Evolutionary conservation across 2,113 vertebrate species (phyloP).

Genomic region (Psilopsiagon aymara): DNA sequence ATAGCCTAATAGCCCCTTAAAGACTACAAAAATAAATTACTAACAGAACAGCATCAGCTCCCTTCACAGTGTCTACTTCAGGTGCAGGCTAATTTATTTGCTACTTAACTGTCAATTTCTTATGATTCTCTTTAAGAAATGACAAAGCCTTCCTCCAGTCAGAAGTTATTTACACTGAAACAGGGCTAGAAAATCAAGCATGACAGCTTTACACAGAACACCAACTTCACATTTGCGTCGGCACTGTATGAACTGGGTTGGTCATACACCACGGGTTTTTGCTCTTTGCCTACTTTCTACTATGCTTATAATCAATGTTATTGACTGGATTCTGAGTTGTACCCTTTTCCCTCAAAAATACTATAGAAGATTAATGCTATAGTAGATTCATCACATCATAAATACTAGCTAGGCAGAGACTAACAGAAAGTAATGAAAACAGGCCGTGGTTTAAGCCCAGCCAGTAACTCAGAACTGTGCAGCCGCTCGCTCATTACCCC

Average conservation of each 20-base stretch:
- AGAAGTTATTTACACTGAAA: not conserved
- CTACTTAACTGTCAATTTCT: not conserved
- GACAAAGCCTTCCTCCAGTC: not conserved
- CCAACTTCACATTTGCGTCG: not conserved
- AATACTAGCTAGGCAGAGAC: not conserved
- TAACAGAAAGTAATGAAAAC: not conserved
- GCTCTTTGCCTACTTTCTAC: not conserved
- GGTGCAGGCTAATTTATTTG: not conserved
- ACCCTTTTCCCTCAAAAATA: not conserved
- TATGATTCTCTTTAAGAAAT: not conserved
- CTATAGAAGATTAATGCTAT: not conserved
- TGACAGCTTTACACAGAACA: not conserved
- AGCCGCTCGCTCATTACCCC: too few relatives aligned
- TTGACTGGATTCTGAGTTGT: not conserved
- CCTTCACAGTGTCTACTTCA: not conserved
- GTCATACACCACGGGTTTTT: not conserved
- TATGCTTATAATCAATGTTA: not conserved
- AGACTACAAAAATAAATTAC: not conserved
- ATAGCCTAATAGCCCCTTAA: not conserved
- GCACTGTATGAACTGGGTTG: not conserved
- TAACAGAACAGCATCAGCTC: not conserved
- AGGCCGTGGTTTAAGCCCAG: not conserved
- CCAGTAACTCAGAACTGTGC: too few relatives aligned
- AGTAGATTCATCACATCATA: not conserved
- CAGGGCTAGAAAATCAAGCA: not conserved